These are phyloP conservation scores for Autographa gamma DNA, from an alignment of 2,888 invertebrate genomes.

Conservation along the genomic window DNA sequence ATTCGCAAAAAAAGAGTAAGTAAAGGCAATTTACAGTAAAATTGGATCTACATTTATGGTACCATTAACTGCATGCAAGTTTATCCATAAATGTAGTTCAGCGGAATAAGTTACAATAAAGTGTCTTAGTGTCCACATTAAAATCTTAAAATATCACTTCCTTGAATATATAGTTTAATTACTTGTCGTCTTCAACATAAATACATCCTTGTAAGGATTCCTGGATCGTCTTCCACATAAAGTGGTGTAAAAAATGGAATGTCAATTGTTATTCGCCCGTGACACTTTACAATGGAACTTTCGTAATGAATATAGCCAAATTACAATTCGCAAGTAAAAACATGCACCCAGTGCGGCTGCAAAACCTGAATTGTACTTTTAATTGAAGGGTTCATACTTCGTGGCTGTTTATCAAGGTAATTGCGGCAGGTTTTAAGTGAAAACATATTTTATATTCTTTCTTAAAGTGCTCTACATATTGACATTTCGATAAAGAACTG, in stretches of 20 bases:
- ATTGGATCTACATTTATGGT: slow-evolving; percentile 10
- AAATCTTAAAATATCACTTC: slow-evolving; percentile 45
- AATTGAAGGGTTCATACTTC: slow-evolving; percentile 81
- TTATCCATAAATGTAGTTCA: slow-evolving; percentile 13
- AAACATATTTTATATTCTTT: slow-evolving; percentile 80
- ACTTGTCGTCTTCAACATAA: slow-evolving; percentile 42
- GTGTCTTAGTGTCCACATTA: slow-evolving; percentile 38
- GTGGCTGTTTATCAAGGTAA: slow-evolving; percentile 79
- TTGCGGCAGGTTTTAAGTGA: slow-evolving; percentile 81
- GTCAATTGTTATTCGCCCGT: slow-evolving; percentile 66
- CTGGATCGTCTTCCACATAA: slow-evolving; percentile 46
- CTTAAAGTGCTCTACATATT: slow-evolving; percentile 82
- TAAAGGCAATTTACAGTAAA: background rate
- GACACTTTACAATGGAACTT: slow-evolving; percentile 69
- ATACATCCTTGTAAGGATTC: slow-evolving; percentile 39
- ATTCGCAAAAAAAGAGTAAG: background rate
- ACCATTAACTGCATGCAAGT: slow-evolving; percentile 12
- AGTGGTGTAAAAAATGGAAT: slow-evolving; percentile 61
- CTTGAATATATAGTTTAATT: slow-evolving; percentile 51
- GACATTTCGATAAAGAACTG: slow-evolving; percentile 55
- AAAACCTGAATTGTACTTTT: slow-evolving; percentile 79
- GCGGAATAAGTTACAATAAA: slow-evolving; percentile 25
- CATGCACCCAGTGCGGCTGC: slow-evolving; percentile 58
- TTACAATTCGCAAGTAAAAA: slow-evolving; percentile 70
- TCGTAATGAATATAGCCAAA: slow-evolving; percentile 76